phyloP scores from a whole-genome alignment of 2,888 invertebrate species.

The Tinea semifulvella region DNA sequence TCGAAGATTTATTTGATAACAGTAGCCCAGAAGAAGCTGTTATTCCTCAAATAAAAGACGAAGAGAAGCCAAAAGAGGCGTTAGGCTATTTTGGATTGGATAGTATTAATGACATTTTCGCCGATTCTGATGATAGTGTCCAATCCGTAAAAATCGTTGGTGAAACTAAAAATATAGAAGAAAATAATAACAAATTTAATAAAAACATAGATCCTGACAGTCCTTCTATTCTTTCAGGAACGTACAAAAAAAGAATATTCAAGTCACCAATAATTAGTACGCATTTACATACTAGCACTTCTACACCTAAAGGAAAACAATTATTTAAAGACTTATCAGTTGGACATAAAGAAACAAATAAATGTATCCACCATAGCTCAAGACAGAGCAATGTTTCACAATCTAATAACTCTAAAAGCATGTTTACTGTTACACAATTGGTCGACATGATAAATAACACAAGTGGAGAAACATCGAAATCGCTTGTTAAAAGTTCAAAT shows the following conservation, averaged over 20 bases:
- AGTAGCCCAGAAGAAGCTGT: constrained; percentile 32
- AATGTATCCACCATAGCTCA: constrained; percentile 21
- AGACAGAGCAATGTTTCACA: constrained; percentile 24
- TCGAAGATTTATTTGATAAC: constrained; percentile 45
- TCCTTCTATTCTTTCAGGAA: constrained; percentile 48
- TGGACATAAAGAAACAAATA: not conserved
- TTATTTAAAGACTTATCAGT: not conserved
- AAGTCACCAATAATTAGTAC: not conserved
- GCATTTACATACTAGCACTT: not conserved
- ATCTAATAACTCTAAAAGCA: constrained; percentile 32
- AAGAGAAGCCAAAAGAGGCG: constrained; percentile 20
- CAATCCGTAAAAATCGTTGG: not conserved
- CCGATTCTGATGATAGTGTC: constrained; percentile 8
- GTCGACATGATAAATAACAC: constrained; percentile 52
- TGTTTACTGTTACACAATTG: constrained; percentile 55
- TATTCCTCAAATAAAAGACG: constrained; percentile 8
- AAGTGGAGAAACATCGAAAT: constrained; percentile 21
- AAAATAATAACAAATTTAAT: not conserved
- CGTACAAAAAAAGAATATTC: constrained; percentile 18
- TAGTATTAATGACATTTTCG: constrained; percentile 14
- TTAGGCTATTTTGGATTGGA: constrained; percentile 15
- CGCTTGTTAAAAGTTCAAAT: constrained; percentile 3
- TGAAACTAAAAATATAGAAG: not conserved
- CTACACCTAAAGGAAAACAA: not conserved
- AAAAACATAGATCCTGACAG: constrained; percentile 27